Conservation (phyloP, 2,888 invertebrate genomes). For the Rotaria socialis region DNA sequence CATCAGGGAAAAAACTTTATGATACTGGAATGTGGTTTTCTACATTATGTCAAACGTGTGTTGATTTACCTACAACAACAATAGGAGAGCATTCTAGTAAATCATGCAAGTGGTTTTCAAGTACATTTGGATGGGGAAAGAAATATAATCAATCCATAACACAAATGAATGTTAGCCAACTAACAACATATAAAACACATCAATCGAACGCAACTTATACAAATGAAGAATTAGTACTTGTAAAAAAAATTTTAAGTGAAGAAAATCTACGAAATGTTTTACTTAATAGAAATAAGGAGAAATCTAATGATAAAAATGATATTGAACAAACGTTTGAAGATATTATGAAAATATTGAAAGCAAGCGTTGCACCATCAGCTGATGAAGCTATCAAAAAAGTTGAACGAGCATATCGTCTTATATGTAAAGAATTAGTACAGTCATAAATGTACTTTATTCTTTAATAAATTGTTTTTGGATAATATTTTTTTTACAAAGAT, state of each 20-base stretch:
- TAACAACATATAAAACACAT: background rate
- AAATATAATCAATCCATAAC: background rate
- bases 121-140: background rate
- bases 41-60: background rate
- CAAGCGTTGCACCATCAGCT: background rate
- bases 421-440: background rate
- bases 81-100: background rate
- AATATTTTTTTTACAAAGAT: too few species aligned
- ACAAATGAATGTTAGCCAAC: background rate
- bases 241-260: background rate
- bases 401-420: background rate
- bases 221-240: background rate
- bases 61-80: background rate
- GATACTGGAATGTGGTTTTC: slow-evolving; percentile 2
- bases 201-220: background rate
- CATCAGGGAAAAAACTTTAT: background rate
- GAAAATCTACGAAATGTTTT: background rate
- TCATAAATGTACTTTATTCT: background rate
- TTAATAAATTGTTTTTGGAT: background rate
- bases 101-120: background rate
- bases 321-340: background rate
- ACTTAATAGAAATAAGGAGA: background rate
- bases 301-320: background rate
- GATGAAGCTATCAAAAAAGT: background rate
- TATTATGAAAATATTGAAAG: background rate